These are phyloP conservation scores for Aromia moschata DNA, from an alignment of 2,888 invertebrate genomes.

Conservation along the genomic window DNA sequence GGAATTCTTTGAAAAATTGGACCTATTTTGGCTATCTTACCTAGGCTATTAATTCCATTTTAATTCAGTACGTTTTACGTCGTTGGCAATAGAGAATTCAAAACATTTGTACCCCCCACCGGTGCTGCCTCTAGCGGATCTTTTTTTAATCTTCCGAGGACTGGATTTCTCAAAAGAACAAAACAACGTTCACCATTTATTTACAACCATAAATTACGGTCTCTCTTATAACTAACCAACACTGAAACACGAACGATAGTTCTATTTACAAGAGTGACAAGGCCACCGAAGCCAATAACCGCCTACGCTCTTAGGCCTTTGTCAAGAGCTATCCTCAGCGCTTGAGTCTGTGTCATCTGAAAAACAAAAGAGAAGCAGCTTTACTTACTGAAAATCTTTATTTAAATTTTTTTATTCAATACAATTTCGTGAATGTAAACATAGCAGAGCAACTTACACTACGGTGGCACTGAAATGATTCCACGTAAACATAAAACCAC, in stretches of 20 bases:
- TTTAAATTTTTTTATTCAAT: slow-evolving; percentile 31
- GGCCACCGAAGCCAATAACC: neutral
- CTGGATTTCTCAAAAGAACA: slow-evolving; percentile 4
- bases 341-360: slow-evolving; percentile 24
- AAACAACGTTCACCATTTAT: slow-evolving; percentile 6
- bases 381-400: slow-evolving; percentile 16
- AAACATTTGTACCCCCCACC: too few relatives aligned
- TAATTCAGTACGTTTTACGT: too few relatives aligned
- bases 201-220: neutral
- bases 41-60: too few relatives aligned
- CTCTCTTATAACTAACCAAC: slow-evolving; percentile 7
- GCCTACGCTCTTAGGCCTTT: slow-evolving; percentile 3
- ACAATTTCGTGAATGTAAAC: slow-evolving; percentile 44
- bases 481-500: slow-evolving; percentile 27
- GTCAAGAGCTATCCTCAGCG: slow-evolving; percentile 11
- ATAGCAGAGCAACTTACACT: slow-evolving; percentile 33
- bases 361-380: slow-evolving; percentile 31
- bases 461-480: slow-evolving; percentile 3
- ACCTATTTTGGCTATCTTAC: too few relatives aligned
- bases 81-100: too few relatives aligned
- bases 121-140: too few relatives aligned
- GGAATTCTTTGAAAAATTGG: too few relatives aligned
- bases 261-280: slow-evolving; percentile 14
- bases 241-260: neutral
- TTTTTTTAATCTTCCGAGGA: too few relatives aligned